phyloP scores from a whole-genome alignment of 2,888 invertebrate species.

The Lamellibrachia satsuma region DNA sequence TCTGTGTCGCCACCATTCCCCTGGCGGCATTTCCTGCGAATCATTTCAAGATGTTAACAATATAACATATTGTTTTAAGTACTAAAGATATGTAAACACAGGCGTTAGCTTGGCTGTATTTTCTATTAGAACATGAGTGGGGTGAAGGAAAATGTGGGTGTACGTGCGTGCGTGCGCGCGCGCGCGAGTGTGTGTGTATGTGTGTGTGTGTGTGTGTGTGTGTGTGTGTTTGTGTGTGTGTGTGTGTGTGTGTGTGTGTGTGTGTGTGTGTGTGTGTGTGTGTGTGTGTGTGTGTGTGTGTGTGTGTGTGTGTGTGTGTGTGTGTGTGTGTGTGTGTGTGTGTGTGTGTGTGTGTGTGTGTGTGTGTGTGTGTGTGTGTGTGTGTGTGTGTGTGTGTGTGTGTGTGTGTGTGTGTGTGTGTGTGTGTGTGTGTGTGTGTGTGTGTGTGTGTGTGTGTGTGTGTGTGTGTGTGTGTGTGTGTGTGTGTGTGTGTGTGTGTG shows the following conservation, averaged over 20 bases:
- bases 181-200: neutral
- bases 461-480: no score
- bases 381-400: no score
- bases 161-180: neutral
- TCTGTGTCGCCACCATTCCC: neutral
- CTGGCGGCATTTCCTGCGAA: neutral
- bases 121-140: neutral
- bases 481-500: neutral
- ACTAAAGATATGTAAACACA: neutral
- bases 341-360: neutral
- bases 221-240: neutral
- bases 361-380: neutral
- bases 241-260: neutral
- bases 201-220: neutral
- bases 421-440: neutral
- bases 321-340: neutral
- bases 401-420: no score
- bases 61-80: neutral
- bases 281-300: neutral
- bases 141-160: neutral
- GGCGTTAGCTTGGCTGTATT: neutral
- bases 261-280: neutral
- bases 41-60: neutral
- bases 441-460: neutral
- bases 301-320: neutral